These are phyloP conservation scores for Drosophila mulleri DNA, from an alignment of 2,888 invertebrate species.

Conservation along the genomic window DNA sequence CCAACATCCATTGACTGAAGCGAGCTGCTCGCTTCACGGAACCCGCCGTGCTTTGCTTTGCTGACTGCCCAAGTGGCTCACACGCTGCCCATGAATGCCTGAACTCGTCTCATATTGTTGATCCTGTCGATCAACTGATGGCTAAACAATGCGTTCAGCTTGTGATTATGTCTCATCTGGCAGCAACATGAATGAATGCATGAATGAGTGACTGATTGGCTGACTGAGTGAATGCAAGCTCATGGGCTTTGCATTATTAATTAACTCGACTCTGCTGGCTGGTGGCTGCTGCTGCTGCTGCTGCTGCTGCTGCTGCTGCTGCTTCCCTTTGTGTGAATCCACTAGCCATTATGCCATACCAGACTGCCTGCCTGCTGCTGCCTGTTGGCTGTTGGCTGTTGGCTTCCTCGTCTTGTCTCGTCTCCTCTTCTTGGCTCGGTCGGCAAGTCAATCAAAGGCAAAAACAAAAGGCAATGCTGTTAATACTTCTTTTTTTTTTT, in stretches of 20 bases:
- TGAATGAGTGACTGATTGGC: conserved; percentile 44
- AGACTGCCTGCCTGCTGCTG: conserved; percentile 70
- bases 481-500: conserved; percentile 70
- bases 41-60: conserved; percentile 7
- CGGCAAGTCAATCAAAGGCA: conserved; percentile 76
- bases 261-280: conserved; percentile 65
- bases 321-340: conserved; percentile 62
- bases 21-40: background rate
- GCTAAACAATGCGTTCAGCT: conserved; percentile 18
- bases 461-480: conserved; percentile 71
- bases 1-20: background rate
- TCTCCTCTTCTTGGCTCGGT: conserved; percentile 47
- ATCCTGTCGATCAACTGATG: conserved; percentile 42
- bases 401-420: conserved; percentile 23
- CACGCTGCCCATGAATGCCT: conserved; percentile 43
- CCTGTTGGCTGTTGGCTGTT: conserved; percentile 15
- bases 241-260: conserved; percentile 77
- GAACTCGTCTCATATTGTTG: conserved; percentile 16
- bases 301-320: conserved; percentile 20
- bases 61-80: conserved; percentile 59
- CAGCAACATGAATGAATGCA: conserved; percentile 24
- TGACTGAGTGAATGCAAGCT: conserved; percentile 38
- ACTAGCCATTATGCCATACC: conserved; percentile 81
- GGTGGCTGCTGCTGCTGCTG: no score
- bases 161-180: conserved; percentile 40